Base-by-base conservation (phyloP, 2,888 invertebrate genomes). In the Stenodema calcarata region DNA sequence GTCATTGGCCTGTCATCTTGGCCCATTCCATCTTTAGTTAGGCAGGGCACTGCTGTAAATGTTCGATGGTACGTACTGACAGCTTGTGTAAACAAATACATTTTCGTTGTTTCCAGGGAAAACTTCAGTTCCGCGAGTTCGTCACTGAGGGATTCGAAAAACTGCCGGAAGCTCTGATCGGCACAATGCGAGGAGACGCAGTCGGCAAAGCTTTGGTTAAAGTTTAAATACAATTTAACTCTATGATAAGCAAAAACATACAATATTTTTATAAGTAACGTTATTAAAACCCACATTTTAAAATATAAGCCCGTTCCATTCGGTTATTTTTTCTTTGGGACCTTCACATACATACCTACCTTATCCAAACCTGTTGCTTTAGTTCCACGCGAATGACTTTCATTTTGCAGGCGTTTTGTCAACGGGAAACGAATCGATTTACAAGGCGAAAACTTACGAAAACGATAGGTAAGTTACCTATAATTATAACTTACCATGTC, bases 131-230 rank as follows among this genome's bases (percentile, higher is more conserved):
- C 90, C 92, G 92, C 88, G 96, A 96, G 91, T 95, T 95, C 75
- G 90, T 94, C 0, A 94, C 94, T 1, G 91, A 94, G 87, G 95
- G 95, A 1, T 95, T 96, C 91, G 94, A 95, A 88, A 95, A 95
- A 89, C 94, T 94, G 93, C 94, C 94, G 0, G 92, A 94, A 78
- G 95, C 95, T 47, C 93, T 95, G 87, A 92, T 93, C 84, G 94
- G 93, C 16, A 92, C 95, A 90, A 91, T 94, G 86, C 89, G 90
- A 85, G 95, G 95, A 47, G 93, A 94, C 89, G 95, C 95, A 91
- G 92, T 92, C 30, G 95, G 95, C 80, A 95, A 95, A 92, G 94
- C 94, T 44, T 91, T 95, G 87, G 93, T 95, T 14, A 93, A 94
- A 92, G 92, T 92, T 4, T 94, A 91, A 91, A 86, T n/a, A 16